Conservation (phyloP, 2,113 vertebrate genomes). For the Polyodon spathula region DNA sequence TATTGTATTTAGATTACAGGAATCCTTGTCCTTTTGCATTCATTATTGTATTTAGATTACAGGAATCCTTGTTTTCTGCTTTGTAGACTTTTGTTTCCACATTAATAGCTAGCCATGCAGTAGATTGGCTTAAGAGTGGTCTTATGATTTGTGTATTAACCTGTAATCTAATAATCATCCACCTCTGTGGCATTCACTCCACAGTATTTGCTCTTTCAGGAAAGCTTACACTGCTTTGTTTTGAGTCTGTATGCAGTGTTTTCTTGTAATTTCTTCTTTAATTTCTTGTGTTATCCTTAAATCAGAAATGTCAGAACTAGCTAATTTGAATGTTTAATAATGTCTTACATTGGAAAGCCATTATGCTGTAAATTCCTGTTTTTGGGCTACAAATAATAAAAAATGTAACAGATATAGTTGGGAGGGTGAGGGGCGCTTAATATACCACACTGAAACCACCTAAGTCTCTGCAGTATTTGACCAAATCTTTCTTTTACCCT, state of each 20-base stretch:
- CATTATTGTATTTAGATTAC: conserved; percentile 42
- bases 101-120: conserved; percentile 38
- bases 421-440: conserved; percentile 32
- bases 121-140: conserved; percentile 25
- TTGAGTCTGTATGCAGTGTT: conserved; percentile 28
- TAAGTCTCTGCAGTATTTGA: conserved; percentile 52
- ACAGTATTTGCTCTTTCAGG: conserved; percentile 13
- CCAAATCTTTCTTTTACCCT: conserved; percentile 37
- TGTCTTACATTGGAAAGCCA: conserved; percentile 24
- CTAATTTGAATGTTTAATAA: conserved; percentile 29
- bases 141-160: conserved; percentile 6
- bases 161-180: conserved; percentile 24
- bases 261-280: too few relatives aligned
- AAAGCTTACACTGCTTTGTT: conserved; percentile 29
- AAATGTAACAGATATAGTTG: background rate
- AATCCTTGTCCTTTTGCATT: conserved; percentile 37
- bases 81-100: conserved; percentile 57
- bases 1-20: conserved; percentile 41
- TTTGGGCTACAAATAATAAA: background rate
- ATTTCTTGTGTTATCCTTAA: too few relatives aligned
- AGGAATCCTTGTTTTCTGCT: conserved; percentile 33
- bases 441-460: conserved; percentile 46
- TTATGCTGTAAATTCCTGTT: conserved; percentile 18
- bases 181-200: conserved; percentile 25
- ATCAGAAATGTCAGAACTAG: conserved; percentile 23